These are phyloP conservation scores for Hedychridium roseum DNA, from an alignment of 2,888 invertebrate species.

Conservation along the genomic window DNA sequence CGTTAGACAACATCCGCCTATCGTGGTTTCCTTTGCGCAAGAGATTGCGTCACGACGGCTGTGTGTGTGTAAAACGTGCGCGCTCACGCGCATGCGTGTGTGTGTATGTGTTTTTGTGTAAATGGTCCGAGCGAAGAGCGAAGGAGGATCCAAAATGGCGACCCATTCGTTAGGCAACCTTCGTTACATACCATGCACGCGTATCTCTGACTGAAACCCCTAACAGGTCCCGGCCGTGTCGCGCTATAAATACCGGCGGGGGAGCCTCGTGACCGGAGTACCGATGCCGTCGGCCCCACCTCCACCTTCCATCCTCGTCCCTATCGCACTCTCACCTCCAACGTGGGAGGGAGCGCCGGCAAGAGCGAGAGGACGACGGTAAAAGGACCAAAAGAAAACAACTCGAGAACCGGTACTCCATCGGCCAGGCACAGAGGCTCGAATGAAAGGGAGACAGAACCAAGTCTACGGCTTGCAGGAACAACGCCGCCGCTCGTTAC, in stretches of 20 bases:
- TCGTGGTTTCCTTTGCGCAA: slow-evolving; percentile 40
- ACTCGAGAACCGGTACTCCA: too few relatives aligned
- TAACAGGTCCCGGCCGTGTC: slow-evolving; percentile 44
- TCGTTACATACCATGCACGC: slow-evolving; percentile 29
- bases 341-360: slow-evolving; percentile 20
- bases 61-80: too few relatives aligned
- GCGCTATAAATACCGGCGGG: slow-evolving; percentile 52
- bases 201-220: slow-evolving; percentile 42
- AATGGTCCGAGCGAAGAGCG: too few relatives aligned
- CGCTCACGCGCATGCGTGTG: too few relatives aligned
- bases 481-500: too few relatives aligned
- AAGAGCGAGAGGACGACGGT: slow-evolving; percentile 22
- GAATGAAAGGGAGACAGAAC: too few relatives aligned
- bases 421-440: too few relatives aligned
- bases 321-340: slow-evolving; percentile 13
- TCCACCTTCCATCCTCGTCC: slow-evolving; percentile 1
- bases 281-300: slow-evolving; percentile 27
- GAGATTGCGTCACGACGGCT: slow-evolving; percentile 36
- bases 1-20: slow-evolving; percentile 4
- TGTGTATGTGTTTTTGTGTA: too few relatives aligned
- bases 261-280: slow-evolving; percentile 51
- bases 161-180: slow-evolving; percentile 50
- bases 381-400: too few relatives aligned
- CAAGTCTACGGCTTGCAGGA: too few relatives aligned
- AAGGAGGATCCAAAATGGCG: slow-evolving; percentile 54